Base-by-base conservation (phyloP, 1,140 invertebrate genomes). In the Meteorus sp. region DNA sequence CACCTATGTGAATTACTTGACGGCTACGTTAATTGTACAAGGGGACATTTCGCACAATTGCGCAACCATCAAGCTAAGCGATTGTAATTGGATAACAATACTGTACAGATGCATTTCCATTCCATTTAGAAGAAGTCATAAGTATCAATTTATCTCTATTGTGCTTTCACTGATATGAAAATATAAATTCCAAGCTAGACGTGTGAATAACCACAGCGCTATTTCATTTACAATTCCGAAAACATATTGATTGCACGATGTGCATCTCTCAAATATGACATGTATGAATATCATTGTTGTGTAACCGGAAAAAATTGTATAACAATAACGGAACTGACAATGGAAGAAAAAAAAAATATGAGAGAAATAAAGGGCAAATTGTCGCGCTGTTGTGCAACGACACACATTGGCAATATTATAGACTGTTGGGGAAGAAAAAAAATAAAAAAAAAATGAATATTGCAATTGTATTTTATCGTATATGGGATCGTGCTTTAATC, bases 41-140 rank as follows among this genome's bases (percentile, higher is more conserved):
- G 58, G 41, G 50, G 58, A n/a, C 56, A 62, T 63, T 64, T 62
- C 59, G 60, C 58, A 61, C 61, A 52, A 61, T 68, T 66, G 61
- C 50, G 53, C 50, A 61, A 63, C 53, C 59, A 61, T 57, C 55
- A 15, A 33, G 13, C 17, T 53, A 19, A 54, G n/a, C 43, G 59
- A 53, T 51, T 45, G 31, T n/a, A n/a, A n/a, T n/a, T n/a, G n/a
- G n/a, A n/a, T n/a, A n/a, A n/a, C n/a, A n/a, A n/a, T n/a, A n/a
- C n/a, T n/a, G n/a, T n/a, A n/a, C n/a, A n/a, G n/a, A n/a, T n/a
- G n/a, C n/a, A n/a, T n/a, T n/a, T n/a, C n/a, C n/a, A n/a, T n/a
- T n/a, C n/a, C n/a, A n/a, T n/a, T n/a, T n/a, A n/a, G n/a, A n/a
- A n/a, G n/a, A n/a, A n/a, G n/a, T n/a, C n/a, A n/a, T n/a, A n/a